These are phyloP conservation scores for Trinorchestia longiramus DNA, from an alignment of 1,140 invertebrate genomes.

Conservation along the genomic window DNA sequence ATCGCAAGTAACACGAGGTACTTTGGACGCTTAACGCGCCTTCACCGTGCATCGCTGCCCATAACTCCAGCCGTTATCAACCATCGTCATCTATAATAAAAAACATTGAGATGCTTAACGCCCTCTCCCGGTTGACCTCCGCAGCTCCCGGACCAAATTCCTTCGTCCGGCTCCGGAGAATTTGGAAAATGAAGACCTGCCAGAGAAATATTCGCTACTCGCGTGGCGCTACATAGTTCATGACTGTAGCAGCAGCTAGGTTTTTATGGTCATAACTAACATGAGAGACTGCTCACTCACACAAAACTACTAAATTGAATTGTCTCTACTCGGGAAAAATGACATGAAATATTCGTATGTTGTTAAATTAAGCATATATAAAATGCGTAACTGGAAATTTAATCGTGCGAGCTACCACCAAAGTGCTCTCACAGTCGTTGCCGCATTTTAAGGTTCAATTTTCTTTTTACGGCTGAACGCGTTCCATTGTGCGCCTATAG, in stretches of 20 bases:
- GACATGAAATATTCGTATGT: neutral
- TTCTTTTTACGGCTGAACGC: neutral
- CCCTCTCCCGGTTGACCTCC: constrained; percentile 18
- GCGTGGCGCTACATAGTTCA: neutral
- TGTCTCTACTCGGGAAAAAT: neutral
- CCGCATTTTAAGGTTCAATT: neutral
- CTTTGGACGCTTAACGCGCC: constrained; percentile 31
- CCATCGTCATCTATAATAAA: constrained; percentile 51
- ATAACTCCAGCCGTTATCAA: constrained; percentile 37
- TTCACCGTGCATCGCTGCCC: neutral
- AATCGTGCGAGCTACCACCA: neutral
- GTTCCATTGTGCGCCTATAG: neutral
- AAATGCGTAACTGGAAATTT: neutral
- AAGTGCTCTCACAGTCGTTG: neutral
- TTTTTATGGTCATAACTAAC: neutral
- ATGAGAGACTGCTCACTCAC: neutral
- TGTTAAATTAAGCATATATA: neutral
- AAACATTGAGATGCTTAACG: constrained; percentile 41
- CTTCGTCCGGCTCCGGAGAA: constrained; percentile 21
- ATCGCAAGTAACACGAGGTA: constrained; percentile 41
- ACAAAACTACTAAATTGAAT: neutral
- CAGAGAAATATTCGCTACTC: neutral
- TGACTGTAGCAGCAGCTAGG: neutral
- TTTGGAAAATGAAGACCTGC: constrained; percentile 33
- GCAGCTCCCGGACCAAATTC: neutral